phyloP scores from a whole-genome alignment of 2,113 vertebrate genomes.

The Myrmecophaga tridactyla region DNA sequence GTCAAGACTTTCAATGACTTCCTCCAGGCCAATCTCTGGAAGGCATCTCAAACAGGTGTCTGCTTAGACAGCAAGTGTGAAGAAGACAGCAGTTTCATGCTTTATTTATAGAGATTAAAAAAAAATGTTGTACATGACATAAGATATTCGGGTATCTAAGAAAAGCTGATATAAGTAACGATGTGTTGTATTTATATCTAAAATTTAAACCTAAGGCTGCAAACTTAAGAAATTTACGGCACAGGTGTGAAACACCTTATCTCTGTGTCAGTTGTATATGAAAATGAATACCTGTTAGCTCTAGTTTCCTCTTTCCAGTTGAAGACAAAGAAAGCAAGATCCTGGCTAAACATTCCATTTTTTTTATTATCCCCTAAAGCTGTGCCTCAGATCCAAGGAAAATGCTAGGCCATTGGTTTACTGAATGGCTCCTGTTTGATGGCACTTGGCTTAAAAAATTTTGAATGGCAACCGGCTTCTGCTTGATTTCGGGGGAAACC shows the following conservation, averaged over 20 bases:
- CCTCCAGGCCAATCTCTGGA: not conserved
- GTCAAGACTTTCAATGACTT: not conserved
- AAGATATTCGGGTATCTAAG: conserved; percentile 56
- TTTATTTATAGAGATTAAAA: conserved; percentile 54
- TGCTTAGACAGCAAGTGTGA: not conserved
- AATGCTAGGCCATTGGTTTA: not conserved
- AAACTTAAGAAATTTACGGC: conserved; percentile 46
- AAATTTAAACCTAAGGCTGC: conserved; percentile 59
- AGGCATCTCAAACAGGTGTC: not conserved
- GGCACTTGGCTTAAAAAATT: not conserved
- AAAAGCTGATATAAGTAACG: conserved; percentile 70
- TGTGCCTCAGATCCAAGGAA: too few species aligned
- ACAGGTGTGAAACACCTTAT: conserved; percentile 12
- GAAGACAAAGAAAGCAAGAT: not conserved
- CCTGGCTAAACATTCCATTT: not conserved
- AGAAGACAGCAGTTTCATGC: not conserved
- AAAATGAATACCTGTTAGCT: not conserved
- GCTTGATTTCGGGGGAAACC: not conserved
- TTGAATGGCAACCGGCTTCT: not conserved
- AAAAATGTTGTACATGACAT: not conserved
- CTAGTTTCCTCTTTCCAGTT: not conserved
- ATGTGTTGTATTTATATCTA: conserved; percentile 60
- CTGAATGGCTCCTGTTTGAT: too few species aligned
- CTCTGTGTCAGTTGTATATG: not conserved
- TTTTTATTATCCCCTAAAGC: too few species aligned